phyloP scores from a whole-genome alignment of 2,888 invertebrate species.

The Julus scandinavius region DNA sequence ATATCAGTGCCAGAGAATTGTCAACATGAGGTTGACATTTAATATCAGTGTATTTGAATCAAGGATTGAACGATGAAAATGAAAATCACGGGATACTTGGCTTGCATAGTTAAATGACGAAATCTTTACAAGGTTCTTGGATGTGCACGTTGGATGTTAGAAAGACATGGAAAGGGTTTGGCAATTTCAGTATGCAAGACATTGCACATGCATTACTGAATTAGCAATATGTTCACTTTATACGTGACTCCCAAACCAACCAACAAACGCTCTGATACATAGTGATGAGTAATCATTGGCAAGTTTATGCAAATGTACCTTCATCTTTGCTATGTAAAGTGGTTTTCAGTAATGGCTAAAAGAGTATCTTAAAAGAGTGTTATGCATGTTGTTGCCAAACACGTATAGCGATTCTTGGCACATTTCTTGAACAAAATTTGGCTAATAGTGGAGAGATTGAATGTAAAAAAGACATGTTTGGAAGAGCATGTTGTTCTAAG shows the following conservation, averaged over 20 bases:
- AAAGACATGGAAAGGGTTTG: neutral
- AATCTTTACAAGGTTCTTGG: too few relatives aligned
- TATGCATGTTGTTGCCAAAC: neutral
- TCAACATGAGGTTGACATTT: too few relatives aligned
- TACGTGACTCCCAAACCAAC: neutral
- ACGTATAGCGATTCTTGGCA: neutral
- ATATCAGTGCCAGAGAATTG: too few relatives aligned
- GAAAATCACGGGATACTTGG: too few relatives aligned
- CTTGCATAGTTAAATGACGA: too few relatives aligned
- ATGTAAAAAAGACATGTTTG: neutral
- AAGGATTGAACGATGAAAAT: too few relatives aligned
- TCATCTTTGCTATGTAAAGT: neutral
- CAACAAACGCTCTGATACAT: neutral
- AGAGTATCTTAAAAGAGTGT: neutral
- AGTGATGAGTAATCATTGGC: neutral
- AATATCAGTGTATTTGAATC: too few relatives aligned
- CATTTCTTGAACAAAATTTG: neutral
- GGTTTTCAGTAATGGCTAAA: neutral
- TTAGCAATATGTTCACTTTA: neutral
- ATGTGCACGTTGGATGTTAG: too few relatives aligned
- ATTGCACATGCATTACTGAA: neutral
- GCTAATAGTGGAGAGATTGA: neutral
- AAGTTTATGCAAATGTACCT: slow-evolving; percentile 11
- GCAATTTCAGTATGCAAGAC: neutral
- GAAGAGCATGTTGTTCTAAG: neutral